These are phyloP conservation scores for Platycheirus rosarum DNA, from an alignment of 2,888 invertebrate species.

Conservation along the genomic window DNA sequence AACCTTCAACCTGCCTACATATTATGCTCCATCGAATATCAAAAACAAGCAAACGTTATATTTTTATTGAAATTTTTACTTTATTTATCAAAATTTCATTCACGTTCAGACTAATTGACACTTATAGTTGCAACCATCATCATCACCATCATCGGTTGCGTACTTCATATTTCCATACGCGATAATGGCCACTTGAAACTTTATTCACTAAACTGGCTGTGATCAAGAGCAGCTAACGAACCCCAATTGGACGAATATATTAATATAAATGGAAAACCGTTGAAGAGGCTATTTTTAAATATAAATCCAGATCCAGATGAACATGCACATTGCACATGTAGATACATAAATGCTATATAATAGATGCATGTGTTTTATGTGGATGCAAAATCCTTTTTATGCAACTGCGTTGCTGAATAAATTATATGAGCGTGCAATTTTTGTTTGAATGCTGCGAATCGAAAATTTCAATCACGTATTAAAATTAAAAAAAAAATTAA, in stretches of 20 bases:
- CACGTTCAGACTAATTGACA: constrained; percentile 64
- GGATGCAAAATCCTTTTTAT: constrained; percentile 27
- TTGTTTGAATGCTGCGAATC: constrained; percentile 51
- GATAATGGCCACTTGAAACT: constrained; percentile 62
- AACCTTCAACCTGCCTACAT: constrained; percentile 22
- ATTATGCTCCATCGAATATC: neutral
- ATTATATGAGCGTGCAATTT: constrained; percentile 58
- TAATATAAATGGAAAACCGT: constrained; percentile 60
- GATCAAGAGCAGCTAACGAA: constrained; percentile 70
- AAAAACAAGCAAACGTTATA: constrained; percentile 7
- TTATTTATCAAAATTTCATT: constrained; percentile 12
- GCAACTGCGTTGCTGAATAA: constrained; percentile 46
- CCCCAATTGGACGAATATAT: constrained; percentile 69
- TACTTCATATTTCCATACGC: constrained; percentile 47
- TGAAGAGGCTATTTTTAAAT: neutral
- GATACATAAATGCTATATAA: neutral
- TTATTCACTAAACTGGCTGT: constrained; percentile 62
- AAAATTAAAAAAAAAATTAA: constrained; percentile 17
- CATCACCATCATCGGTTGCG: constrained; percentile 16
- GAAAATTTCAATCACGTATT: constrained; percentile 65
- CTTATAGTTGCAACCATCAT: constrained; percentile 56
- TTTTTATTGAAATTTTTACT: constrained; percentile 7
- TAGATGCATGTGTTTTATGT: constrained; percentile 7
- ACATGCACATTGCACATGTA: neutral
- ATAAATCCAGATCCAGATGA: neutral